These are phyloP conservation scores for Sphecodes monilicornis DNA, from an alignment of 2,888 invertebrate genomes.

Conservation along the genomic window DNA sequence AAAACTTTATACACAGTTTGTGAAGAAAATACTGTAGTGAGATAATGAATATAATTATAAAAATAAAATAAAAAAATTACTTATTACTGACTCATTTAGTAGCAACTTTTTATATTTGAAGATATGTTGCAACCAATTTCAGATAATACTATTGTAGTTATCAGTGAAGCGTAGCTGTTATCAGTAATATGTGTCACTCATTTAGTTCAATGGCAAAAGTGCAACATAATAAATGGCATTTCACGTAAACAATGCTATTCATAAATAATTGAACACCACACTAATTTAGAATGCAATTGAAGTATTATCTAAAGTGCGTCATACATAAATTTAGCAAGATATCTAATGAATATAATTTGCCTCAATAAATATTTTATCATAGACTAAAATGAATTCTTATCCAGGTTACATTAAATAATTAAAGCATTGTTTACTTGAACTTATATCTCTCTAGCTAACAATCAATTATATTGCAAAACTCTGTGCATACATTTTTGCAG, in stretches of 20 bases:
- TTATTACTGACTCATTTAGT: neutral
- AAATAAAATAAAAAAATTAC: slow-evolving; percentile 31
- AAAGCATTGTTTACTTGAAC: neutral
- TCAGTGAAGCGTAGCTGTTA: neutral
- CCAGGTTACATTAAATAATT: neutral
- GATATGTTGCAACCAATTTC: slow-evolving; percentile 30
- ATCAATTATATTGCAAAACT: neutral
- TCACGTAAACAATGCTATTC: neutral
- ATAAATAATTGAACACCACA: neutral
- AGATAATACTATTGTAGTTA: slow-evolving; percentile 21
- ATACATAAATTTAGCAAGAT: slow-evolving; percentile 1
- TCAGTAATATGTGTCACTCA: neutral
- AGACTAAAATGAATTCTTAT: slow-evolving; percentile 1
- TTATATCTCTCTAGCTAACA: slow-evolving; percentile 1
- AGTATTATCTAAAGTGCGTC: neutral
- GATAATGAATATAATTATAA: slow-evolving; percentile 1
- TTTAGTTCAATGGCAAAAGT: neutral
- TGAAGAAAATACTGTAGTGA: slow-evolving; percentile 2
- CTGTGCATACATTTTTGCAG: neutral
- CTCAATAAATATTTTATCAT: neutral
- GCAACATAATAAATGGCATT: neutral
- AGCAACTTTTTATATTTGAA: slow-evolving; percentile 18
- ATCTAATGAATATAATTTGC: neutral
- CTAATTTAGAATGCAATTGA: neutral
- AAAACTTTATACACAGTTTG: neutral